Evolutionary conservation across 1,140 invertebrate genomes (phyloP), one percentile per base, ranked within the genome.

Genomic region (Marisa cornuarietis): DNA sequence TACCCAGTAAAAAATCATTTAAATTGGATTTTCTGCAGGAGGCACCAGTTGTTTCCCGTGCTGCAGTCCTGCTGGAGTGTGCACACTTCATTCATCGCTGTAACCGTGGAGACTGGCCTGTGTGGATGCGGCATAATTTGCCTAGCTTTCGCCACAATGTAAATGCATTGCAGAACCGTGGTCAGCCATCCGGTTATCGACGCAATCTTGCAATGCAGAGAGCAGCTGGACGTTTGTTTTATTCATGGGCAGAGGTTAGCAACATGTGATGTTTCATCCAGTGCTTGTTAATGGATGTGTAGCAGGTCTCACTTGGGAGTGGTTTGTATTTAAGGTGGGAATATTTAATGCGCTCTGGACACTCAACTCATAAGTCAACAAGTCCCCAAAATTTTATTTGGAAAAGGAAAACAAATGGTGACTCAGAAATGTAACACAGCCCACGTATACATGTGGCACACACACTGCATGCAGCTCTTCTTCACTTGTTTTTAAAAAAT

Each of bases 41-140:
- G 91, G 96, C 98, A 42, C 97, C 98, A 8, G 95, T 99, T 1
- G 94, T 98, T 0, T 93, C 96, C 0, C 92, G 97, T 87, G 98
- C 98, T 22, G 94, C 96, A 2, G 93, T 99, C 61, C 90, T 99
- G 52, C 91, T 99, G 61, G 98, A 99, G 91, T 99, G 98, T 90
- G 95, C 97, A 9, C 95, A 98, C 90, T 96, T 99, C 87, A 97
- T 99, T 0, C 97, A 99, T 89, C 94, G 95, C 78, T 99, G 98
- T 89, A 99, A 99, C 88, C 96, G 96, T 91, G 97, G 98, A 1
- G 96, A 98, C 83, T 99, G 98, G 98, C 98, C 98, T 20, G 92
- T 94, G 7, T 98, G 97, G 97, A 97, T 98, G 95, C 96, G 96
- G 90, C 92, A 95, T 65, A 96, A 95, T 87, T 92, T 95, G 79